Base-by-base conservation (phyloP, 1,140 invertebrate species). In the Heliothis virescens region DNA sequence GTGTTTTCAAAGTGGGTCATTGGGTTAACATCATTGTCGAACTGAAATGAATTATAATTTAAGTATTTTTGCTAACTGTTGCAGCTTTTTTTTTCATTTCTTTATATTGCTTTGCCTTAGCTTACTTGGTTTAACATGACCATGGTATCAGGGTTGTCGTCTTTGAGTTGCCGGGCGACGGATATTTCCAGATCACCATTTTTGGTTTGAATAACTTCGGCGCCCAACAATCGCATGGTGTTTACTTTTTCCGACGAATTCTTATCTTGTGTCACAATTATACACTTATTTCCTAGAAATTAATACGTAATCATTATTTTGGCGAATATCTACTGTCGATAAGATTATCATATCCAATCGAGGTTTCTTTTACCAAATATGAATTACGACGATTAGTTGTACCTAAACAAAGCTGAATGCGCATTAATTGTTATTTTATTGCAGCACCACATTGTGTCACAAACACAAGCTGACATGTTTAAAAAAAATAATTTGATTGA, bases 241-340 rank as follows among this genome's bases (percentile, higher is more conserved):
- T 95, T 95, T 15, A 98, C 98, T 96, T 99, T 99, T 95, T 99
- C 99, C 90, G 97, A 97, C 10, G 98, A 99, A 98, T 99, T 99
- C 95, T 99, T 99, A 88, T 99, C 98, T 0, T 99, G 98, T 97
- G 99, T 99, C 0, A 99, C 98, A 90, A 99, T 99, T 41, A 99
- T 97, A 91, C 99, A 99, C 79, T 96, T 96, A 91, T 99, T 99
- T 1, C 98, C 96, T 95, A 55, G 18, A 76, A 69, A 41, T 4
- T 12, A 62, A 62, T 26, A 62, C 15, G n/a, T n/a, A 47, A 41
- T n/a, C 29, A 3, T 12, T 65, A 47, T 48, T 47, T 47, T 48
- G 16, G 16, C 18, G 18, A 26, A 26, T 26, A 59, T 26, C 57
- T 26, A 21, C 11, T 7, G 16, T 65, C n/a, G 62, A 63, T 63